These are phyloP conservation scores for Himalopsyche kuldschensis DNA, from an alignment of 2,888 invertebrate species.

Conservation along the genomic window DNA sequence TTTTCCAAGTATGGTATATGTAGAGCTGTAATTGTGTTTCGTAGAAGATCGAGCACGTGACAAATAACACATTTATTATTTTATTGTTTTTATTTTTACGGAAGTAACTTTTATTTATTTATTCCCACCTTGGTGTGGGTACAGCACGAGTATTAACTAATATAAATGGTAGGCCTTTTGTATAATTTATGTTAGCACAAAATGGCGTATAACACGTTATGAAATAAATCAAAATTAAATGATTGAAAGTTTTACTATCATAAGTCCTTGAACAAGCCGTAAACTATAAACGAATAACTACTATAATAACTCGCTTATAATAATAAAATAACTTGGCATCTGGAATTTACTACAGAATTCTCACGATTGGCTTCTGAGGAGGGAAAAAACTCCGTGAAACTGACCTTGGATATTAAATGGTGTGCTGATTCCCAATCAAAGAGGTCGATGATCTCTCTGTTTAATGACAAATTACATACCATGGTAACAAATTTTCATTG, in stretches of 20 bases:
- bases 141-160: too few relatives aligned
- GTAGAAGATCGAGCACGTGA: background rate
- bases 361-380: background rate
- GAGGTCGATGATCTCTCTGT: background rate
- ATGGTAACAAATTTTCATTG: too few relatives aligned
- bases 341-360: background rate
- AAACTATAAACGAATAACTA: background rate
- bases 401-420: background rate
- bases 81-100: background rate
- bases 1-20: too few relatives aligned
- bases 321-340: background rate
- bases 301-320: background rate
- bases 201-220: background rate
- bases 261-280: background rate
- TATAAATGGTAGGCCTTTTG: background rate
- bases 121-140: background rate
- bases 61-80: background rate
- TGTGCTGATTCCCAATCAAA: background rate
- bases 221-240: background rate
- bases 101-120: background rate
- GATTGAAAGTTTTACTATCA: background rate
- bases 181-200: background rate
- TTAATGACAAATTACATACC: too few relatives aligned
- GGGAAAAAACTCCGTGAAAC: background rate
- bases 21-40: too few relatives aligned